Conservation (phyloP, 2,113 vertebrate genomes). For the Cranoglanis bouderius region DNA sequence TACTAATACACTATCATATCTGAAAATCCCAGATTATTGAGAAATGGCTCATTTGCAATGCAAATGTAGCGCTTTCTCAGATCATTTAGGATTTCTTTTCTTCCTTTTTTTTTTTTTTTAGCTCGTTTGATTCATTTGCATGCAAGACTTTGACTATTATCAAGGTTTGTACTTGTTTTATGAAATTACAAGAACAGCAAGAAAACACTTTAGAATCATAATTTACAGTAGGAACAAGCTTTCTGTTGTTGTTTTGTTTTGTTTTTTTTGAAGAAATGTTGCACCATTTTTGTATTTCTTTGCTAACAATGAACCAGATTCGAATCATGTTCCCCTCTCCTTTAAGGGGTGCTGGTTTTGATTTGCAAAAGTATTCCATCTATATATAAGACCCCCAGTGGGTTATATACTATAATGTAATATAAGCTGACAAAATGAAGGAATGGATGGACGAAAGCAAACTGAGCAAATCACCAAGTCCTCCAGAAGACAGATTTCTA, state of each 20-base stretch:
- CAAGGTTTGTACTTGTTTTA: background rate
- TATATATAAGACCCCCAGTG: background rate
- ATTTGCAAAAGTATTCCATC: background rate
- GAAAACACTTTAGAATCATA: background rate
- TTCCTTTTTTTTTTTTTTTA: background rate
- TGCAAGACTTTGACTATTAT: slow-evolving; percentile 13
- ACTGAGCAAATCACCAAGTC: background rate
- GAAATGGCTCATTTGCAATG: slow-evolving; percentile 43
- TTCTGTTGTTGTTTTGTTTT: too few relatives aligned
- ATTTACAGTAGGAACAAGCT: background rate
- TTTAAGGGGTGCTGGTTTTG: background rate
- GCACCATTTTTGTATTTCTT: background rate
- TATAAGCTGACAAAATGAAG: background rate
- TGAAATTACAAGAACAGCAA: background rate
- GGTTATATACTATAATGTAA: background rate
- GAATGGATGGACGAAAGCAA: background rate
- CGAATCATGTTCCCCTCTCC: background rate
- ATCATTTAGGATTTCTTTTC: slow-evolving; percentile 20
- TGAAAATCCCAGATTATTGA: slow-evolving; percentile 27
- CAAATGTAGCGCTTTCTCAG: slow-evolving; percentile 29
- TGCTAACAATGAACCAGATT: background rate
- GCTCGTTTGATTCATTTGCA: slow-evolving; percentile 21
- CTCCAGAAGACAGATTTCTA: background rate
- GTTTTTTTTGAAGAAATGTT: background rate
- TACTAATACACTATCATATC: slow-evolving; percentile 41